Base-by-base conservation (phyloP, 2,797 vertebrate species). In the Pyrocephalus nanus region DNA sequence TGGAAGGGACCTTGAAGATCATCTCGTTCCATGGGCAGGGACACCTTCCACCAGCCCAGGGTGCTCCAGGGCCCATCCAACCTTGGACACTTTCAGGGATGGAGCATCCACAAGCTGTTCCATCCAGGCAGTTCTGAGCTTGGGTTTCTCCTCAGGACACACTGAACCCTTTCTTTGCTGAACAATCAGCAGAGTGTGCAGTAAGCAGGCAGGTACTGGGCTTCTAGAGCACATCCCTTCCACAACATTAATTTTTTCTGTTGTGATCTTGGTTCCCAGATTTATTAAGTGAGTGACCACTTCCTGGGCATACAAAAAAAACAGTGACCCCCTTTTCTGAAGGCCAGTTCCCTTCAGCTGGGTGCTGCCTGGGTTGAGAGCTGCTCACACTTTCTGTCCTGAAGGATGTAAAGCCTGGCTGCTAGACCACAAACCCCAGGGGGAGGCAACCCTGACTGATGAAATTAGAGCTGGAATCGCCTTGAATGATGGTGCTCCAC, bases 51-150 rank as follows among this genome's bases (percentile, higher is more conserved):
- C 45, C 8, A 0, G 4, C 34, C 18, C 66, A 53, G 4, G 12
- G 3, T 34, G 4, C 8, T 58, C 38, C 25, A 57, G 43, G 12
- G 1, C 15, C 26, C 0, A 0, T 38, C 51, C 57, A 58, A 0
- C 17, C 38, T 17, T 58, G 18, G 15, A 10, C 22, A 8, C n/a
- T 40, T 16, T n/a, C 51, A 65, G 27, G 11, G 55, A 25, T 43
- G 12, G 22, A 8, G 12, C 19, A 57, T 19, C 26, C 6, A 5
- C 8, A 21, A 25, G 20, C 22, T 30, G 2, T 26, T 25, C 15
- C 42, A 42, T 42, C 42, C 23, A 20, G 29, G 5, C 0, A 1
- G 30, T 14, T 51, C n/a, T 87, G 69, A 30, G 26, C 30, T 70
- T 0, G 1, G 7, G 5, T 19, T 74, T 67, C 11, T 32, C 51